Evolutionary conservation across 2,888 invertebrate species (phyloP), one percentile per base, ranked within the genome.

Genomic region (Cybosia mesomella): DNA sequence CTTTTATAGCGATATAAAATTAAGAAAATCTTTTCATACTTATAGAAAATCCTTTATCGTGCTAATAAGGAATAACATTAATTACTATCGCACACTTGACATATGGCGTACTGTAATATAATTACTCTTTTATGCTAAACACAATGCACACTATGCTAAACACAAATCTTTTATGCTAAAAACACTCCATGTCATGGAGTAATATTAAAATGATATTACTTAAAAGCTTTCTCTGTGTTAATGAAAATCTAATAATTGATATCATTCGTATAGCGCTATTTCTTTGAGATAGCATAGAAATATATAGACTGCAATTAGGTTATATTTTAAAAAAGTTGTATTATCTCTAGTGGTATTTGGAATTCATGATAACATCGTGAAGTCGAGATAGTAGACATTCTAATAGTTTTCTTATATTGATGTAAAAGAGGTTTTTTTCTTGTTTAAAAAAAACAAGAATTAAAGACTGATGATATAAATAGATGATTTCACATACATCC

Each of bases 1-100:
- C 80, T 86, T 89, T 89, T 89, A 89, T 83, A 85, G 81, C 74
- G 82, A 66, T 80, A 88, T 89, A 89, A 89, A 89, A 85, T 87
- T 82, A 83, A 85, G 83, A 79, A 81, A 83, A 85, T 68, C 74
- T 73, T 70, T 80, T 81, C 83, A 82, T 80, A 75, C 72, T 75
- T 75, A 74, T 77, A 70, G 70, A 73, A 74, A 73, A 75, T 74
- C 81, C 79, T 77, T 74, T 74, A 74, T 77, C 76, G 77, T 83
- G 79, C 80, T 87, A 86, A 88, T 89, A 85, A 80, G 77, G 79
- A 82, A 80, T 84, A 79, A 82, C 83, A 79, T 73, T 77, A 70
- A 67, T 72, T 67, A 60, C 67, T 66, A 78, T 71, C 43, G 5
- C 43, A 18, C 62, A 36, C 61, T 62, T 43, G 43, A 49, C 57